Evolutionary conservation across 2,888 invertebrate genomes (phyloP), one percentile per base, ranked within the genome.

Genomic region (Tridacna crocea): DNA sequence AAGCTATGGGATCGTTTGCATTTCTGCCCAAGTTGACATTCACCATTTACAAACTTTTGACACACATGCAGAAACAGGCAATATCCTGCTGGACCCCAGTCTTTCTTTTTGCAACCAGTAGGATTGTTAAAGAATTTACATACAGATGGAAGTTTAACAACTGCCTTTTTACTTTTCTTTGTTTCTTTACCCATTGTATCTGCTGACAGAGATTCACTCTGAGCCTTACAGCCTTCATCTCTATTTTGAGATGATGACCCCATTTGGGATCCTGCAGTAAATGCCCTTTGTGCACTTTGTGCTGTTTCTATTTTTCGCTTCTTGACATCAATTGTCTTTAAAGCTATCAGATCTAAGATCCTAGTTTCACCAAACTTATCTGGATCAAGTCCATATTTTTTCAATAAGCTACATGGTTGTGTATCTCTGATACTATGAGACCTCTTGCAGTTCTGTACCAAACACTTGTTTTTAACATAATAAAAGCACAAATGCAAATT

Each of bases 121-220:
- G 79, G 81, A 75, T 83, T 83, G 58, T 86, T 81, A 60, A 83
- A 86, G 72, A 86, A 86, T 47, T 83, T 86, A 58, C 85, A 86
- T 15, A 86, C 76, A 27, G 81, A 17, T 22, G 85, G 85, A n/a
- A 81, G 61, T 48, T 77, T 81, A 19, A 73, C 75, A 77, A 77
- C 58, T 11, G 48, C 36, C 22, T 63, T 60, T 10, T 47, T 22
- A 47, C 22, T 75, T 19, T 75, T 47, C 13, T 22, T 13, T 8
- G n/a, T 55, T 27, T 63, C 51, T 27, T 76, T 70, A 27, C 17
- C 51, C 22, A 6, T 27, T 12, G 72, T 15, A 51, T 27, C 15
- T 13, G 22, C 55, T 58, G 6, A 13, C 15, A 19, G 19, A 46
- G 47, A 19, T 27, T 65, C 22, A 51, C 46, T 46, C 0, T 47